Evolutionary conservation across 2,113 vertebrate species (phyloP).

Genomic region (Gallinago paraguaiae): DNA sequence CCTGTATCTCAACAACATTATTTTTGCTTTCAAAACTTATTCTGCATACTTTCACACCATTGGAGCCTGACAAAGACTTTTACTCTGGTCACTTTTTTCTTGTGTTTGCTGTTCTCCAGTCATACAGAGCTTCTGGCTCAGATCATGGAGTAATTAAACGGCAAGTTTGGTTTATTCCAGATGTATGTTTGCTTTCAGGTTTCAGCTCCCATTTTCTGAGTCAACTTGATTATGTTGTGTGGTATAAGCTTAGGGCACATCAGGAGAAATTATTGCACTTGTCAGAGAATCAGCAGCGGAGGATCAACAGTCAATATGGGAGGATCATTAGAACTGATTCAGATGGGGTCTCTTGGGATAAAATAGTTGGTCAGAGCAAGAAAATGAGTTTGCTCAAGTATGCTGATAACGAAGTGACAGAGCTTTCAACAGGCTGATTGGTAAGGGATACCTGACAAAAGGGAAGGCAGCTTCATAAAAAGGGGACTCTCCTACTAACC

Average conservation of each 20-base stretch:
- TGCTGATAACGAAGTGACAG: neutral
- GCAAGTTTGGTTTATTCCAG: neutral
- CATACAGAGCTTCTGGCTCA: neutral
- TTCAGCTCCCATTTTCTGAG: neutral
- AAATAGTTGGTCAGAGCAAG: neutral
- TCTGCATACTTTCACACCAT: neutral
- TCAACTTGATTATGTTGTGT: constrained; percentile 2
- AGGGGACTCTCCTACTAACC: neutral
- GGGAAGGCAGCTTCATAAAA: neutral
- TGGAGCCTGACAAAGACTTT: neutral
- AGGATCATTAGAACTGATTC: constrained; percentile 23
- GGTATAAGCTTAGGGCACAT: neutral
- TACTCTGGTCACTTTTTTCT: neutral
- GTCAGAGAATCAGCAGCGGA: neutral
- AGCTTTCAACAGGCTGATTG: neutral
- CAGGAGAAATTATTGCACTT: constrained; percentile 1
- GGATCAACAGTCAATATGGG: constrained; percentile 10
- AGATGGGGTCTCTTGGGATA: neutral
- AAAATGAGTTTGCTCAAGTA: neutral
- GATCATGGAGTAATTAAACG: neutral
- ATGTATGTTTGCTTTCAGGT: neutral
- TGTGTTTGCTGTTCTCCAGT: neutral
- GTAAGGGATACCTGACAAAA: neutral
- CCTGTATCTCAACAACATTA: neutral
- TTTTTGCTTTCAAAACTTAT: neutral